Conservation (phyloP, 2,888 invertebrate species). For the Gandaritis pyraliata region DNA sequence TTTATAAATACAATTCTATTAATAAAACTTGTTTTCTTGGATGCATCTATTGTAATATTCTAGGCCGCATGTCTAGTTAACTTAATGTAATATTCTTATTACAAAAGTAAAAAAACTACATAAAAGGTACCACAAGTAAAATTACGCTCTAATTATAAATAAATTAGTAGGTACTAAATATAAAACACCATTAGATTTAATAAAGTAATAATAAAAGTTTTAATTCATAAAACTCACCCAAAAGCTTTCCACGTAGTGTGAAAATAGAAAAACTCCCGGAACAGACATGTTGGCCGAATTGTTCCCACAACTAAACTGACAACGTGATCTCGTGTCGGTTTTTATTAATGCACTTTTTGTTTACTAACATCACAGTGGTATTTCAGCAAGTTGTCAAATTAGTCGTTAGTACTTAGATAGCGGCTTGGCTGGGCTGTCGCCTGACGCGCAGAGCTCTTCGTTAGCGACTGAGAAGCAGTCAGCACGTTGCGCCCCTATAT, state of each 20-base stretch:
- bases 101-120: slow-evolving; percentile 11
- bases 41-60: slow-evolving; percentile 1
- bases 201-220: slow-evolving; percentile 14
- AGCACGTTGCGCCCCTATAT: slow-evolving; percentile 74
- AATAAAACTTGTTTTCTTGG: slow-evolving; percentile 17
- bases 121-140: slow-evolving; percentile 1
- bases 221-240: slow-evolving; percentile 67
- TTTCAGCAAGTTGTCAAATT: slow-evolving; percentile 48
- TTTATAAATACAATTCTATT: slow-evolving; percentile 22
- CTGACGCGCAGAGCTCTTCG: slow-evolving; percentile 55
- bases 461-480: slow-evolving; percentile 64
- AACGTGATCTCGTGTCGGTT: slow-evolving; percentile 61
- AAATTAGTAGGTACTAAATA: neutral
- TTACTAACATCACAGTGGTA: slow-evolving; percentile 79
- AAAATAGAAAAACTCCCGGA: slow-evolving; percentile 76
- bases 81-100: slow-evolving; percentile 17
- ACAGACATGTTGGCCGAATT: slow-evolving; percentile 71
- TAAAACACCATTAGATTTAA: neutral
- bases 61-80: neutral
- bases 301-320: slow-evolving; percentile 69
- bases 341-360: slow-evolving; percentile 79
- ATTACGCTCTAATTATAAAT: slow-evolving; percentile 4
- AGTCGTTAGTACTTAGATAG: slow-evolving; percentile 19
- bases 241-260: slow-evolving; percentile 78
- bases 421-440: slow-evolving; percentile 36